Evolutionary conservation across 2,888 invertebrate species (phyloP).

Genomic region (Busseola fusca): DNA sequence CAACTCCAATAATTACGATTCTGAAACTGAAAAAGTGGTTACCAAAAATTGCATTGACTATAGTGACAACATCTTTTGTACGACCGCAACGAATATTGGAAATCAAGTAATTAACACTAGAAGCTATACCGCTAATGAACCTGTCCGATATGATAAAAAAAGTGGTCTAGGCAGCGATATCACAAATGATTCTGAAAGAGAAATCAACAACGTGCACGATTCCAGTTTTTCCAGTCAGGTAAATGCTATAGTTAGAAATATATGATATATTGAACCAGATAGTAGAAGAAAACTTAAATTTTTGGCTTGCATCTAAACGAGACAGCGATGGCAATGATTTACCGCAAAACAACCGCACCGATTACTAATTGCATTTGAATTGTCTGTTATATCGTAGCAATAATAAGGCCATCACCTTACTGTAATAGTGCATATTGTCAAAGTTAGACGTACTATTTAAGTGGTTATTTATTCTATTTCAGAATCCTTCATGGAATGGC

Average conservation of each 20-base stretch:
- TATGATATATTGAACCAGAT: conserved; percentile 63
- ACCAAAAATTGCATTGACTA: conserved; percentile 74
- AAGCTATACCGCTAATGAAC: conserved; percentile 76
- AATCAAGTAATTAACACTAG: conserved; percentile 76
- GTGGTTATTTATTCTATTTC: conserved; percentile 65
- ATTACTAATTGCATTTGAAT: conserved; percentile 85
- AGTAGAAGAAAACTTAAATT: conserved; percentile 48
- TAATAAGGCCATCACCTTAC: conserved; percentile 77
- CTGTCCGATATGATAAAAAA: conserved; percentile 76
- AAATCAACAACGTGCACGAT: conserved; percentile 75
- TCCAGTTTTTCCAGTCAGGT: conserved; percentile 83
- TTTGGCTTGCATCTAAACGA: conserved; percentile 35
- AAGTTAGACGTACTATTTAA: conserved; percentile 68
- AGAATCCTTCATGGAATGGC: conserved; percentile 78
- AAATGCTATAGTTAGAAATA: conserved; percentile 65
- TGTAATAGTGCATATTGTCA: conserved; percentile 62
- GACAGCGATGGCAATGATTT: conserved; percentile 68
- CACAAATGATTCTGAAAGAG: conserved; percentile 76
- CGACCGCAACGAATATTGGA: conserved; percentile 66
- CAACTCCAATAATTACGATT: conserved; percentile 78
- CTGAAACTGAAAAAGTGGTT: conserved; percentile 76
- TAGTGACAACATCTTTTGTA: conserved; percentile 68
- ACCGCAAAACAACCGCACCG: conserved; percentile 85
- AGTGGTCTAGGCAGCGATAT: conserved; percentile 71
- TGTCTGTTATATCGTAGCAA: conserved; percentile 74